Base-by-base conservation (phyloP, 2,888 invertebrate species). In the Tenthredo notha region DNA sequence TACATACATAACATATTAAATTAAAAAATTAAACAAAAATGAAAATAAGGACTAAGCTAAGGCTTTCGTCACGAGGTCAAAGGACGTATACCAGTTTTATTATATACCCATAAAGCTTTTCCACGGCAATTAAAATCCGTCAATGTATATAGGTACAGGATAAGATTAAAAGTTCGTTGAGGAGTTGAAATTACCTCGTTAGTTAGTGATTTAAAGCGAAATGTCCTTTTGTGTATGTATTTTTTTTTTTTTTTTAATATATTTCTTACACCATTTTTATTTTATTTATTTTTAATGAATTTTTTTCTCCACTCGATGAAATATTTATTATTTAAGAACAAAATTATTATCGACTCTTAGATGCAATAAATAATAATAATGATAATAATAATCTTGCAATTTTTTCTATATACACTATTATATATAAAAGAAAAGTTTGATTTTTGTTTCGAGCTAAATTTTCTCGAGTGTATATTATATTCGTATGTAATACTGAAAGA, bases 121-220 rank as follows among this genome's bases (percentile, higher is more conserved):
- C 70, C 70, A 70, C 70, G 70, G 18, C 37, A 70, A 70, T 70
- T 70, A 70, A 70, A 37, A 70, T 70, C 33, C 70, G 70, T 37
- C 70, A 37, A 37, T 70, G 18, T 70, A 33, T 1, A 2, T 33
- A n/a, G n/a, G 2, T 2, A 61, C 25, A 25, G 12, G 9, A 25
- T 61, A 21, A 10, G 61, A 25, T 21, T 61, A 25, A 61, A 61
- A 25, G 25, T 61, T 25, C 61, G 25, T 25, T 12, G 0, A 9
- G 12, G 61, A 25, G 61, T 61, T 61, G 25, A 61, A 61, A 61
- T 61, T 61, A 61, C 21, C 61, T 61, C 25, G 25, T 61, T 61
- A 61, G 61, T 25, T 21, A 2, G 25, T 37, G 37, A 70, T 70
- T 70, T 70, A 70, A 70, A 18, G 33, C 18, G 18, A 61, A 21